Percentiles rank a stretch among this genome's conserved stretches.
These are phyloP conservation scores for Molossus alvarezi DNA, from an alignment of 2,797 vertebrate species.

Conservation along the genomic window DNA sequence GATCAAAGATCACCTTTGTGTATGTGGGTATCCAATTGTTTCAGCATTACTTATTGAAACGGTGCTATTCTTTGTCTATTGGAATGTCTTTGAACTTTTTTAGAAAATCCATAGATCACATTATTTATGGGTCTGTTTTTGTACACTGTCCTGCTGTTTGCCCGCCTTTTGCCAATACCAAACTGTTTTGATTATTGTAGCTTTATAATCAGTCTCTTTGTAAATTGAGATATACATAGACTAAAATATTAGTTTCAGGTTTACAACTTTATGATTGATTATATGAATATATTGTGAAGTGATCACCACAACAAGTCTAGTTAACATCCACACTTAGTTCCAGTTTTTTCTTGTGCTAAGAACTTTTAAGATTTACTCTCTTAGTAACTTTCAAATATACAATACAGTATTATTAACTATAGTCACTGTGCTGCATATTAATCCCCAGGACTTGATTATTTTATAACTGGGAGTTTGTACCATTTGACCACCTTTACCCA, in stretches of 20 bases:
- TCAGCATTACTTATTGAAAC: background rate
- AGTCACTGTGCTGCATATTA: background rate
- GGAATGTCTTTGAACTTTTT: background rate
- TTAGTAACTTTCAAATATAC: background rate
- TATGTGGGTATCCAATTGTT: background rate
- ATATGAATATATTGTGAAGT: background rate
- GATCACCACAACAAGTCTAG: background rate
- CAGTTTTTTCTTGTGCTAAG: background rate
- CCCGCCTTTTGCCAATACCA: background rate
- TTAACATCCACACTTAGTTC: background rate
- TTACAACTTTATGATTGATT: background rate
- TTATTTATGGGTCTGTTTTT: slow-evolving; percentile 18
- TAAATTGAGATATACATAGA: background rate
- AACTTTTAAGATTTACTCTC: background rate
- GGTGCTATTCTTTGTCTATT: background rate
- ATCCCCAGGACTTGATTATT: background rate
- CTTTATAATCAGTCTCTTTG: background rate
- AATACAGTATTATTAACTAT: background rate
- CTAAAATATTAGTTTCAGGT: background rate
- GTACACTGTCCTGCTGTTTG: background rate
- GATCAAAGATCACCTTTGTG: background rate
- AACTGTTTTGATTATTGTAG: background rate
- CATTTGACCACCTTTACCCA: background rate
- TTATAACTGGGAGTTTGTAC: background rate
- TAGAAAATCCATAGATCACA: background rate